A percentile compares a stretch with the other conserved stretches of the same genome.
Evolutionary conservation across 2,888 invertebrate species (phyloP).

Genomic region (Melikaiella ostensackeni): DNA sequence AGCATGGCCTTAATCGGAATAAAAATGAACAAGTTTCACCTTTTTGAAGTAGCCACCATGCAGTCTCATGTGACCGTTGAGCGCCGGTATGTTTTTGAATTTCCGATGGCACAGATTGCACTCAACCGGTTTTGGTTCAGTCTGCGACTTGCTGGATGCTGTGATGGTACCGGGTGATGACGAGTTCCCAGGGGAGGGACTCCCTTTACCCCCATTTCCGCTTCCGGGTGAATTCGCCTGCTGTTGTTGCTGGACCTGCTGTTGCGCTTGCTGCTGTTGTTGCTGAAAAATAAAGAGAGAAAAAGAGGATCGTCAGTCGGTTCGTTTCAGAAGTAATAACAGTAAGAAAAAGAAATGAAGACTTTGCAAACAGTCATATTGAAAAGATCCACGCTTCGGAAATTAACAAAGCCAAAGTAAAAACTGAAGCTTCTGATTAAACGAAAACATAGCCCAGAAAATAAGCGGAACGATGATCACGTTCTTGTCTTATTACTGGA

Average conservation of each 20-base stretch:
- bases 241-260: constrained; percentile 67
- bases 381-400: neutral
- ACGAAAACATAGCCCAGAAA: neutral
- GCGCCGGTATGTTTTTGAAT: constrained; percentile 98
- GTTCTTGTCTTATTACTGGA: neutral
- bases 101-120: constrained; percentile 96
- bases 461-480: neutral
- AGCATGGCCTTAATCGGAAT: neutral
- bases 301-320: neutral
- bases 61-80: constrained; percentile 98
- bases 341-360: constrained; percentile 6
- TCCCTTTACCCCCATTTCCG: constrained; percentile 70
- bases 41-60: constrained; percentile 99
- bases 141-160: constrained; percentile 75
- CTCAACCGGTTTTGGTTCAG: constrained; percentile 91
- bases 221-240: constrained; percentile 72
- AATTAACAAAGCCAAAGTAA: neutral
- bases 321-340: constrained; percentile 7
- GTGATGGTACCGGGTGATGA: constrained; percentile 73
- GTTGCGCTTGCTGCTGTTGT: constrained; percentile 67
- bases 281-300: constrained; percentile 46
- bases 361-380: neutral
- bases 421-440: neutral
- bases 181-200: constrained; percentile 70
- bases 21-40: constrained; percentile 77